A percentile compares a stretch with the other conserved stretches of the same genome.
phyloP scores from a whole-genome alignment of 1,140 invertebrate genomes.

The Aphelinus atriplicis region DNA sequence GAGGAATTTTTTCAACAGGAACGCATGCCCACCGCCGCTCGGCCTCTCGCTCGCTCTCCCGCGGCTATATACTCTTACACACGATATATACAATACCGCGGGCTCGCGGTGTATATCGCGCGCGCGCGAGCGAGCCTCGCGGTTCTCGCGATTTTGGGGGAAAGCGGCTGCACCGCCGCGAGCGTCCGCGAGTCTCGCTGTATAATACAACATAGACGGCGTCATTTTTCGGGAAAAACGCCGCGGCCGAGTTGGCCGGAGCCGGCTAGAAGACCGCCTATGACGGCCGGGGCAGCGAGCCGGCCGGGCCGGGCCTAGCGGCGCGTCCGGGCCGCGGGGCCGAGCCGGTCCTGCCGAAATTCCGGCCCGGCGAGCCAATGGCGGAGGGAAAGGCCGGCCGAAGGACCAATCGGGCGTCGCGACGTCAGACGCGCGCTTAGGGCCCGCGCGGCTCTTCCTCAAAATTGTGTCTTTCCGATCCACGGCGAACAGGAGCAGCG shows the following conservation, averaged over 20 bases:
- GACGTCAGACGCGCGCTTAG: slow-evolving; percentile 60
- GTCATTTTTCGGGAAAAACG: slow-evolving; percentile 65
- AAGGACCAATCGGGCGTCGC: slow-evolving; percentile 59
- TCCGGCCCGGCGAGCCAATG: slow-evolving; percentile 48
- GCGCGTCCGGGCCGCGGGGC: slow-evolving; percentile 8
- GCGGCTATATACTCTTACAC: background rate
- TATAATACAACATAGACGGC: background rate
- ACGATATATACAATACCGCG: background rate
- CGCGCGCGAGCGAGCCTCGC: background rate
- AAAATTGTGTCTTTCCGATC: slow-evolving; percentile 68
- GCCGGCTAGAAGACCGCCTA: background rate
- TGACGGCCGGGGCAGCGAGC: background rate
- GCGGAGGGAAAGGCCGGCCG: slow-evolving; percentile 56
- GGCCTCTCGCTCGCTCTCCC: background rate
- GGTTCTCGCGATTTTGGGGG: too few relatives aligned
- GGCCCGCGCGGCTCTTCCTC: slow-evolving; percentile 66
- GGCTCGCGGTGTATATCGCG: background rate
- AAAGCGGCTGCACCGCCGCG: too few relatives aligned
- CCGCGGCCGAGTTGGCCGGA: background rate
- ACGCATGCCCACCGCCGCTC: slow-evolving; percentile 54
- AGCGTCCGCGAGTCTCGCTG: too few relatives aligned
- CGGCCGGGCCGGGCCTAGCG: background rate
- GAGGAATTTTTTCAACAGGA: slow-evolving; percentile 68
- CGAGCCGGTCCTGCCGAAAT: slow-evolving; percentile 54
- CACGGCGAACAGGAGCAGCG: slow-evolving; percentile 52